Evolutionary conservation across 2,888 invertebrate genomes (phyloP).

Genomic region (Andrena dorsata): DNA sequence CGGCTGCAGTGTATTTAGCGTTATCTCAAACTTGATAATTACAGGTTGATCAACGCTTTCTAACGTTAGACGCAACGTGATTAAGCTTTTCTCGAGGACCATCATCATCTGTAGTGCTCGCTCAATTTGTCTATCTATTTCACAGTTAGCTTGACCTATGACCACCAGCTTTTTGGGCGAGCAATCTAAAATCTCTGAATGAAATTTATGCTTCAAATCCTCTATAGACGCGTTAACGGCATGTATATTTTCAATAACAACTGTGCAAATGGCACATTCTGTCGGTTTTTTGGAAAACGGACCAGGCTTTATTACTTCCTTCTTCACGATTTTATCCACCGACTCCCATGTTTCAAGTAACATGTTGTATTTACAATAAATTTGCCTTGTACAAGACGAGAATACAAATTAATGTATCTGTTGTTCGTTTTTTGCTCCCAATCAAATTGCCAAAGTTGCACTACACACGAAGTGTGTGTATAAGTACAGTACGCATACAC

Average conservation of each 20-base stretch:
- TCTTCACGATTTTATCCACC: conserved; percentile 72
- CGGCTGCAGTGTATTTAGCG: conserved; percentile 85
- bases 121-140: conserved; percentile 87
- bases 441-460: not conserved
- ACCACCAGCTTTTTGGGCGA: conserved; percentile 70
- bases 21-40: conserved; percentile 85
- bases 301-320: conserved; percentile 74
- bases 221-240: conserved; percentile 61
- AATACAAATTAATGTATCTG: conserved; percentile 2
- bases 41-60: conserved; percentile 18
- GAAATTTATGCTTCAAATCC: conserved; percentile 83
- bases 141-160: conserved; percentile 86
- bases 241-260: conserved; percentile 72
- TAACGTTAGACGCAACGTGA: conserved; percentile 82
- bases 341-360: conserved; percentile 70
- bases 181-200: conserved; percentile 83
- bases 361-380: conserved; percentile 17
- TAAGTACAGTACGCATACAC: not conserved
- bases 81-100: conserved; percentile 85
- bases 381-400: not conserved
- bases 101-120: conserved; percentile 87
- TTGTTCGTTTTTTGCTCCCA: not conserved
- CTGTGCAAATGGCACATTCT: conserved; percentile 77
- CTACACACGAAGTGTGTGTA: not conserved
- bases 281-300: conserved; percentile 74